Conservation (phyloP, 2,797 vertebrate species). For the Melanitta fusca region DNA sequence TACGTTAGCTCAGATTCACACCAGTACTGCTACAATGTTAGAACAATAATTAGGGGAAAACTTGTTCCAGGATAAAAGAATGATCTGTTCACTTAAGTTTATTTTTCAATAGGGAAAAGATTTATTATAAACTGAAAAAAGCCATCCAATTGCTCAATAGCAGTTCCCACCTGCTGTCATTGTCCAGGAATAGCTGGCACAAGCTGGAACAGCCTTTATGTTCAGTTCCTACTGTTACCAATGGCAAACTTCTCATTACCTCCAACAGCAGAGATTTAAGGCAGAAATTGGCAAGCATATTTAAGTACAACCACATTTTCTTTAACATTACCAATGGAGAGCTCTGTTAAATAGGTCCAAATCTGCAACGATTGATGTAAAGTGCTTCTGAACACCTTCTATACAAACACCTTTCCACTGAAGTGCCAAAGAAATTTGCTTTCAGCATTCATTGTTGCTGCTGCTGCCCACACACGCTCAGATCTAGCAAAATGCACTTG, state of each 20-base stretch:
- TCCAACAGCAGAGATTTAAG: neutral
- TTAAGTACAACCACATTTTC: neutral
- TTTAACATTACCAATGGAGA: neutral
- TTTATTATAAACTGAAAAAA: neutral
- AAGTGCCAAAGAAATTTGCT: slow-evolving; percentile 41
- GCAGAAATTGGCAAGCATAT: neutral
- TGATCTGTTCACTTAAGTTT: neutral
- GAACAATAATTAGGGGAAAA: neutral
- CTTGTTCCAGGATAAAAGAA: neutral
- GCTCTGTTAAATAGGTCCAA: neutral
- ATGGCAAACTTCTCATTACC: neutral
- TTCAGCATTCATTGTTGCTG: slow-evolving; percentile 39
- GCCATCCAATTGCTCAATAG: neutral
- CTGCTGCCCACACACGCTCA: slow-evolving; percentile 38
- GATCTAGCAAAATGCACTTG: slow-evolving; percentile 25
- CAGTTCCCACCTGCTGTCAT: neutral
- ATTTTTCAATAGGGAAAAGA: neutral
- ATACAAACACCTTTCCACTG: neutral
- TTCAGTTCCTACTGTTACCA: neutral
- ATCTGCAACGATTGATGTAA: neutral
- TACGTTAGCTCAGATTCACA: neutral
- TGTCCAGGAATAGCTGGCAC: neutral
- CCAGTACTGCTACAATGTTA: neutral
- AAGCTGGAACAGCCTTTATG: neutral
- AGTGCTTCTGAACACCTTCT: neutral